Base-by-base conservation (phyloP, 2,888 invertebrate genomes). In the Conchocele bisecta region DNA sequence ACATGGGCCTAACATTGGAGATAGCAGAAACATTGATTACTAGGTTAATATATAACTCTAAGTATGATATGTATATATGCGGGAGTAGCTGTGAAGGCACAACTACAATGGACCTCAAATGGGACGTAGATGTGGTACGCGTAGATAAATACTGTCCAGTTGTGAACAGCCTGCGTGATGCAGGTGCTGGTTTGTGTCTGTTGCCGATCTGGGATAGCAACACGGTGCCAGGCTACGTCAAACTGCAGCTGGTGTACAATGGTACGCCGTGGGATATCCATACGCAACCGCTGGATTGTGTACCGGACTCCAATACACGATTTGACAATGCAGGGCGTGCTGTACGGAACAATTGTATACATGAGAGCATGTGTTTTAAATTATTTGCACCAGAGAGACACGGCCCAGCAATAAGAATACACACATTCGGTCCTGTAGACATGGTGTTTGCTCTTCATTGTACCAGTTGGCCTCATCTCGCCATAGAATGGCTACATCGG, bases 401-500 rank as follows among this genome's bases (percentile, higher is more conserved):
- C n/a, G 48, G 48, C 6, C 48, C 28, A n/a, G 48, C 24, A 48
- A 17, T 48, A 26, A 26, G 29, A 24, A 29, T 39, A 17, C 24
- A 11, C 1, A n/a, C n/a, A n/a, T n/a, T n/a, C n/a, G n/a, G n/a
- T n/a, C n/a, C n/a, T n/a, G n/a, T n/a, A 1, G 69, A 69, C 35
- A 41, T 29, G 42, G 57, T 69, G 3, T 46, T 37, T 35, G 46
- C 61, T 22, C 63, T 50, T 26, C 41, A 58, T 13, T 61, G 61
- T 51, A 42, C 22, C 1, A 50, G 33, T 20, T 61, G 61, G 69
- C 69, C 69, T 22, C 37, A 29, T 3, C 39, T 35, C 26, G 61
- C 61, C n/a, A n/a, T 13, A 9, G 44, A 46, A n/a, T 69, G 69
- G 69, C 24, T 63, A 22, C 22, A 29, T 15, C 50, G 56, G 39